Percentiles rank a stretch among this genome's conserved stretches.
Conservation (phyloP, 2,113 vertebrate species). For the Ciconia maguari region DNA sequence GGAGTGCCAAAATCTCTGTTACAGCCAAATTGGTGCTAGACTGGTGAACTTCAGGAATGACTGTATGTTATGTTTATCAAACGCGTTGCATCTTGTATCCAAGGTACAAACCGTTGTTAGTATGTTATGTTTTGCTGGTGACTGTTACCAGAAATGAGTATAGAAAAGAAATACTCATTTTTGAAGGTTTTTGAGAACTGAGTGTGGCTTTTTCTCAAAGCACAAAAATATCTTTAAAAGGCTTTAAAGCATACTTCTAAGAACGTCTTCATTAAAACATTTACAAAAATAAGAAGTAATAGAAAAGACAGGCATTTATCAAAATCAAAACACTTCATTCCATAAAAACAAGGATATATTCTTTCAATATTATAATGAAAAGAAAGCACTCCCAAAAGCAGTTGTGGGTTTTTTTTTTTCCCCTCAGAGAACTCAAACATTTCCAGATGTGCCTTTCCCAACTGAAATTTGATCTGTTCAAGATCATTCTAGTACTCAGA, state of each 20-base stretch:
- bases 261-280: not conserved
- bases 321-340: not conserved
- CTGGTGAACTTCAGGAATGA: not conserved
- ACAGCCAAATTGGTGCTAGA: not conserved
- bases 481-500: not conserved
- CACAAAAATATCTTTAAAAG: not conserved
- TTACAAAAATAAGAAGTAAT: not conserved
- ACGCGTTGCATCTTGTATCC: not conserved
- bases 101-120: too few species aligned
- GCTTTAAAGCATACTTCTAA: not conserved
- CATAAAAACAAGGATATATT: not conserved
- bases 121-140: too few species aligned
- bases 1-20: not conserved
- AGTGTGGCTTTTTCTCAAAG: not conserved
- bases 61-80: not conserved
- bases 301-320: not conserved
- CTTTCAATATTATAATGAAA: not conserved
- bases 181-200: not conserved
- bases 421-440: not conserved
- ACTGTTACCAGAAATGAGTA: not conserved
- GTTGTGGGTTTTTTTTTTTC: not conserved
- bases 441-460: not conserved
- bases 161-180: not conserved
- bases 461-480: not conserved
- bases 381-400: not conserved